These are phyloP conservation scores for Hydropsyche betteni DNA, from an alignment of 2,888 invertebrate species.

Conservation along the genomic window DNA sequence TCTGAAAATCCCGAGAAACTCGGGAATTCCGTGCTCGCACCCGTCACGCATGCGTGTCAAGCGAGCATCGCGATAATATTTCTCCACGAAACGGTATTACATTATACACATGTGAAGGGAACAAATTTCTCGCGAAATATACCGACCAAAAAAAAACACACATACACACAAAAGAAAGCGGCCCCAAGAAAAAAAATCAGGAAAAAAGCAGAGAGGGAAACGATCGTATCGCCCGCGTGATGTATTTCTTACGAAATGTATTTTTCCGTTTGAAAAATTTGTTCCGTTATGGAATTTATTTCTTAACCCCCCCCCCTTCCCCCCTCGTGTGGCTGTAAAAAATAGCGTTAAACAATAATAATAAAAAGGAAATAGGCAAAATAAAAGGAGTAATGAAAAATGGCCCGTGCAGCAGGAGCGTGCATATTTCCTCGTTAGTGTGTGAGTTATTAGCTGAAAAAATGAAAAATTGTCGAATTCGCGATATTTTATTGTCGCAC, in stretches of 20 bases:
- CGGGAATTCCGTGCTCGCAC: neutral
- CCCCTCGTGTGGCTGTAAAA: too few relatives aligned
- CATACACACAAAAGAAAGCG: too few relatives aligned
- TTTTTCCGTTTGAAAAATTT: slow-evolving; percentile 16
- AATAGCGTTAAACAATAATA: too few relatives aligned
- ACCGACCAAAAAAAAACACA: too few relatives aligned
- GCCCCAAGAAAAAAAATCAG: neutral
- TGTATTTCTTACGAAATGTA: slow-evolving; percentile 21
- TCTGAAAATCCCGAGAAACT: neutral
- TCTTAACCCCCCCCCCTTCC: too few relatives aligned
- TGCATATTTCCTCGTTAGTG: too few relatives aligned
- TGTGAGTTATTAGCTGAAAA: too few relatives aligned
- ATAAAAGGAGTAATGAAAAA: too few relatives aligned
- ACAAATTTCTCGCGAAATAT: slow-evolving; percentile 13
- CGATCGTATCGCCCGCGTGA: slow-evolving; percentile 15
- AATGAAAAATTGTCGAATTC: too few relatives aligned
- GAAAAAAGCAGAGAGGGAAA: neutral
- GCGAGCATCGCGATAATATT: slow-evolving; percentile 18
- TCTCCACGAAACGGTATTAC: slow-evolving; percentile 15
- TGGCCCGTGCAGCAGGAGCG: too few relatives aligned
- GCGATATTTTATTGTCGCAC: too few relatives aligned
- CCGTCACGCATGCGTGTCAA: neutral
- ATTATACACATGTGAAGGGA: slow-evolving; percentile 9
- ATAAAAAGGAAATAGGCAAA: too few relatives aligned
- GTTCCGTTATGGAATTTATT: slow-evolving; percentile 18